Conservation (phyloP, 2,888 invertebrate species). For the Drosophila pseudotakahashii region DNA sequence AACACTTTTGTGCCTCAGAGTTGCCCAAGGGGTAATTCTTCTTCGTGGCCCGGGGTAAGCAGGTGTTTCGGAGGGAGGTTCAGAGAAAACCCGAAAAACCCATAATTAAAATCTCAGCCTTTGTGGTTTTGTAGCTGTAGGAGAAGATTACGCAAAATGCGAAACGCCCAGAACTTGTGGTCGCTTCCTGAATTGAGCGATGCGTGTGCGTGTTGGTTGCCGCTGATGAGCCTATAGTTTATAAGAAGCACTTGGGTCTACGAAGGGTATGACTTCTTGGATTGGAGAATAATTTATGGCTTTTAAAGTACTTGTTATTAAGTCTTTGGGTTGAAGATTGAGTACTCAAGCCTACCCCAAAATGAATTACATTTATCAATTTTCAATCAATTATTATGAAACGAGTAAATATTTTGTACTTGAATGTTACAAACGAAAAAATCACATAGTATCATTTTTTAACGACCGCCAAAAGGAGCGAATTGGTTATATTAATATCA, state of each 20-base stretch:
- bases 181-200: constrained; percentile 42
- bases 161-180: constrained; percentile 60
- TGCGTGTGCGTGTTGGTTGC: constrained; percentile 9
- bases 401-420: no score
- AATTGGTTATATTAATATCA: constrained; percentile 5
- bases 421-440: no score
- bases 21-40: constrained; percentile 29
- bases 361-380: no score
- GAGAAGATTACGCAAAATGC: constrained; percentile 69
- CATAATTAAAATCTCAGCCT: constrained; percentile 75
- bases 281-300: constrained; percentile 11
- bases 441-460: neutral
- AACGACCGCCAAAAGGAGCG: neutral
- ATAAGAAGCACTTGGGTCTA: constrained; percentile 19
- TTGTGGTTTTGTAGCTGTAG: constrained; percentile 65
- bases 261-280: neutral
- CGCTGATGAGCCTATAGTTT: constrained; percentile 11
- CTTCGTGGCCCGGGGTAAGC: neutral
- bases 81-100: constrained; percentile 41
- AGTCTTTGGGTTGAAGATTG: neutral
- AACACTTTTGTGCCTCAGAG: constrained; percentile 30
- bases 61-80: neutral
- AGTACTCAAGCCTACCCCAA: no score
- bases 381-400: no score
- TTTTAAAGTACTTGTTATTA: constrained; percentile 3